A percentile compares a stretch with the other conserved stretches of the same genome.
Evolutionary conservation across 2,888 invertebrate species (phyloP).

Genomic region (Noctua pronuba): DNA sequence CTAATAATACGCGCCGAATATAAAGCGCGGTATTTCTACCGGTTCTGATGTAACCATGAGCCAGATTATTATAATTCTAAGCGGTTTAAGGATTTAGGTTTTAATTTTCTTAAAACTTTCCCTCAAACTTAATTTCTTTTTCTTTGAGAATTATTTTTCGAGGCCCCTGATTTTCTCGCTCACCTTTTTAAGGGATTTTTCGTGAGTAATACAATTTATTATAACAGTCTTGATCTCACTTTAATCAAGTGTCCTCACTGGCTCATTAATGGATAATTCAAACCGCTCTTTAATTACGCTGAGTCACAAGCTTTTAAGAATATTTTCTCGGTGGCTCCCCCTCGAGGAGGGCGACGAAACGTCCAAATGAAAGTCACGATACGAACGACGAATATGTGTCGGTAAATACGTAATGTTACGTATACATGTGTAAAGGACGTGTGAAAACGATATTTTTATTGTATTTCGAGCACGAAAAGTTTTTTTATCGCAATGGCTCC

Average conservation of each 20-base stretch:
- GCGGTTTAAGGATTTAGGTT: constrained; percentile 43
- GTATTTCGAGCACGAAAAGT: constrained; percentile 75
- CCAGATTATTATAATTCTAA: constrained; percentile 50
- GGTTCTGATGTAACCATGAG: constrained; percentile 36
- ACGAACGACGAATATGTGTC: constrained; percentile 29
- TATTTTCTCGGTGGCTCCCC: constrained; percentile 40
- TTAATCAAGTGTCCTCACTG: constrained; percentile 66
- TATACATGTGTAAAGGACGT: constrained; percentile 53
- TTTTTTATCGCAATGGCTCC: constrained; percentile 74
- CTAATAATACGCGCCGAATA: constrained; percentile 62
- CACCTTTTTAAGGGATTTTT: constrained; percentile 52
- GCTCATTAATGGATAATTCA: constrained; percentile 65
- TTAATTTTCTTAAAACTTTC: constrained; percentile 54
- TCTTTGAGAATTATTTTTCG: constrained; percentile 41
- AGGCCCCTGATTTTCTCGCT: constrained; percentile 44
- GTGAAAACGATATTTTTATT: constrained; percentile 71
- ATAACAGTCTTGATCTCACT: constrained; percentile 59
- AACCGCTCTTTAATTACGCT: constrained; percentile 67
- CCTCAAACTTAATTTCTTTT: constrained; percentile 47
- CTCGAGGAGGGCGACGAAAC: constrained; percentile 26
- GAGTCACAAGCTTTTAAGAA: constrained; percentile 59
- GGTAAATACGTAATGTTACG: constrained; percentile 36
- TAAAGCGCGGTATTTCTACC: constrained; percentile 46
- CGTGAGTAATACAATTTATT: constrained; percentile 64
- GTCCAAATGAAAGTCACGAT: constrained; percentile 34